Conservation (phyloP, 1,140 invertebrate species). For the Drosophila repleta region DNA sequence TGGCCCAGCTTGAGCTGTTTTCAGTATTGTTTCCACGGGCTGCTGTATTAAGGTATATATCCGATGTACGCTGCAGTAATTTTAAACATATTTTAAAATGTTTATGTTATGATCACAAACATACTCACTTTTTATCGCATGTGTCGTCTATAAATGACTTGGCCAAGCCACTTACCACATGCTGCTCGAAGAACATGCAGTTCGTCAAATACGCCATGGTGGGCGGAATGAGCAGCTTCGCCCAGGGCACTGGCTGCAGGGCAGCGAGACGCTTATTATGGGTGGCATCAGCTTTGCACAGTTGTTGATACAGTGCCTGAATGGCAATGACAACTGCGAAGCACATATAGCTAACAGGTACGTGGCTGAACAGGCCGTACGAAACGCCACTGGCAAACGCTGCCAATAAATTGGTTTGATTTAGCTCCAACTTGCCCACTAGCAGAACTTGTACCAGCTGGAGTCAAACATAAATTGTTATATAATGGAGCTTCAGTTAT, state of each 20-base stretch:
- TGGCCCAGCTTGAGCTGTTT: conserved; percentile 4
- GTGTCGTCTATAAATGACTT: conserved; percentile 50
- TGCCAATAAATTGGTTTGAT: conserved; percentile 28
- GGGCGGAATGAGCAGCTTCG: conserved; percentile 42
- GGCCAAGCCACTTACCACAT: conserved; percentile 30
- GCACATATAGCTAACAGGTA: conserved; percentile 48
- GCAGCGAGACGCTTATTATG: not conserved
- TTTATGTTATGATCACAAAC: not conserved
- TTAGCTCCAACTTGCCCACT: conserved; percentile 1
- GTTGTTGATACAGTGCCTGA: conserved; percentile 51
- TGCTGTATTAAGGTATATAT: conserved; percentile 24
- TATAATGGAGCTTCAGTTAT: not conserved
- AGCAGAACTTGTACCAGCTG: conserved; percentile 43
- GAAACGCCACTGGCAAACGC: conserved; percentile 49
- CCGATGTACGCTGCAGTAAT: conserved; percentile 36
- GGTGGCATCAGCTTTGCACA: conserved; percentile 11
- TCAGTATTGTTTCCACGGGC: conserved; percentile 23
- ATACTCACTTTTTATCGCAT: conserved; percentile 46
- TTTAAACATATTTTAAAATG: not conserved
- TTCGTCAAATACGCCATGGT: conserved; percentile 50
- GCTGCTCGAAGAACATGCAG: conserved; percentile 21
- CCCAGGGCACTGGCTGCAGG: conserved; percentile 44
- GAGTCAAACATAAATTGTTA: not conserved
- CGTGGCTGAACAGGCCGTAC: conserved; percentile 28
- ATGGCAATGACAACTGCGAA: conserved; percentile 47